Conservation (phyloP, 2,888 invertebrate genomes). For the Ditula angustiorana region DNA sequence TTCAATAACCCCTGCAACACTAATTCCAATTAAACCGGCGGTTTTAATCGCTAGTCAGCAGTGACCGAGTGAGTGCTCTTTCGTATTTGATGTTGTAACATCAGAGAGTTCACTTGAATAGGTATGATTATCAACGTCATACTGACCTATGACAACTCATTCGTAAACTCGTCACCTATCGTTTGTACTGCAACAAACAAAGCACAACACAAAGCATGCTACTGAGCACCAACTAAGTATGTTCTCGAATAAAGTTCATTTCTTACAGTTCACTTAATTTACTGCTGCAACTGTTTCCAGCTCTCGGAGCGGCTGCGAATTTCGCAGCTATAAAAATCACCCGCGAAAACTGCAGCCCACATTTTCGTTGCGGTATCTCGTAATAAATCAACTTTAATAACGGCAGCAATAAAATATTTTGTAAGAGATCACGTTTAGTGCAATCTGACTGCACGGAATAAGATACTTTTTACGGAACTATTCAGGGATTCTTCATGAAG, state of each 20-base stretch:
- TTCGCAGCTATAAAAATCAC: slow-evolving; percentile 56
- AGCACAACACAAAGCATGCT: not conserved
- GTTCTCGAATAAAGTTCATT: slow-evolving; percentile 41
- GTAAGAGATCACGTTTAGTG: slow-evolving; percentile 32
- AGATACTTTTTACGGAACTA: not conserved
- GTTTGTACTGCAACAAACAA: slow-evolving; percentile 11
- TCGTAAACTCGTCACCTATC: slow-evolving; percentile 41
- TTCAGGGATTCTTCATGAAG: not conserved
- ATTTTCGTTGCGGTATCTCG: slow-evolving; percentile 55
- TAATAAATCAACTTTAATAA: slow-evolving; percentile 39
- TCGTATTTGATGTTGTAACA: slow-evolving; percentile 18
- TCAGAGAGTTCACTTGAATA: not conserved
- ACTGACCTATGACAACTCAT: slow-evolving; percentile 55
- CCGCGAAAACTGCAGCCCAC: slow-evolving; percentile 56
- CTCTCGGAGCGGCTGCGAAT: slow-evolving; percentile 51
- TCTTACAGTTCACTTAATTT: slow-evolving; percentile 50
- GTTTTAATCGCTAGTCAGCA: slow-evolving; percentile 25
- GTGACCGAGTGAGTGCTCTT: slow-evolving; percentile 6
- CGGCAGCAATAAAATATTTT: slow-evolving; percentile 34
- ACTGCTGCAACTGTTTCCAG: slow-evolving; percentile 48
- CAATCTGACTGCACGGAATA: not conserved
- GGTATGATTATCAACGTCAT: slow-evolving; percentile 59
- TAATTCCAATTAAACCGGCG: slow-evolving; percentile 30
- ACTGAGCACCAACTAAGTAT: slow-evolving; percentile 40
- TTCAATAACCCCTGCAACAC: slow-evolving; percentile 23